A percentile compares a stretch with the other conserved stretches of the same genome.
Conservation (phyloP, 2,113 vertebrate species). For the Indicator maculatus region DNA sequence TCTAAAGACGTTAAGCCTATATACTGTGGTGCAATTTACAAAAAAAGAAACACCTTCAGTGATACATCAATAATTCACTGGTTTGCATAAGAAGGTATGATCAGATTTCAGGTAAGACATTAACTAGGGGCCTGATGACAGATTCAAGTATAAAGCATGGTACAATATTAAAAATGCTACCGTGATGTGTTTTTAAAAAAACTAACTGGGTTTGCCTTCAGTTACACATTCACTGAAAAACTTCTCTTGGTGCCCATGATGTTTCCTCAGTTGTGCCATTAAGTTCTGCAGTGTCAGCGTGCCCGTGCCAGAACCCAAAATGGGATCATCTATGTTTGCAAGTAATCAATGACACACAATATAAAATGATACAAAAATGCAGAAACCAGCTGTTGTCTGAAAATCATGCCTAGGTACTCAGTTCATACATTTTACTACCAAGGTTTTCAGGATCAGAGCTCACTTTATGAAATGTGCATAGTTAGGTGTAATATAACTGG, state of each 20-base stretch:
- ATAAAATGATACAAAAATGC: neutral
- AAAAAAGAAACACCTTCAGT: neutral
- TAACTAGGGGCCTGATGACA: conserved; percentile 46
- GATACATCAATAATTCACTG: conserved; percentile 63
- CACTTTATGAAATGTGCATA: neutral
- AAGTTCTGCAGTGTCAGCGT: neutral
- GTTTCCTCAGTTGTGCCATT: conserved; percentile 21
- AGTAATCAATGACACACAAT: neutral
- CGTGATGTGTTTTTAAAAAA: conserved; percentile 14
- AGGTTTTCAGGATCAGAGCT: neutral
- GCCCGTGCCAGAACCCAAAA: neutral
- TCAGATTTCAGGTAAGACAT: conserved; percentile 67
- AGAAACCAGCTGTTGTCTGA: neutral
- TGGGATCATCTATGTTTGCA: neutral
- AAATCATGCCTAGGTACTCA: neutral
- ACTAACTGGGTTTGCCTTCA: neutral
- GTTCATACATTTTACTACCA: neutral
- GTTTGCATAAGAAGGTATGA: conserved; percentile 66
- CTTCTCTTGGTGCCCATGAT: conserved; percentile 37
- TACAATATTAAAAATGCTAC: conserved; percentile 50
- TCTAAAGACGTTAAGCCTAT: neutral
- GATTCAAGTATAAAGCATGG: conserved; percentile 67
- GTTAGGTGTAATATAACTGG: neutral
- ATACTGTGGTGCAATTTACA: neutral
- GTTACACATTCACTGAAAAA: neutral